These are phyloP conservation scores for Apis dorsata DNA, from an alignment of 1,140 invertebrate genomes.

Conservation along the genomic window DNA sequence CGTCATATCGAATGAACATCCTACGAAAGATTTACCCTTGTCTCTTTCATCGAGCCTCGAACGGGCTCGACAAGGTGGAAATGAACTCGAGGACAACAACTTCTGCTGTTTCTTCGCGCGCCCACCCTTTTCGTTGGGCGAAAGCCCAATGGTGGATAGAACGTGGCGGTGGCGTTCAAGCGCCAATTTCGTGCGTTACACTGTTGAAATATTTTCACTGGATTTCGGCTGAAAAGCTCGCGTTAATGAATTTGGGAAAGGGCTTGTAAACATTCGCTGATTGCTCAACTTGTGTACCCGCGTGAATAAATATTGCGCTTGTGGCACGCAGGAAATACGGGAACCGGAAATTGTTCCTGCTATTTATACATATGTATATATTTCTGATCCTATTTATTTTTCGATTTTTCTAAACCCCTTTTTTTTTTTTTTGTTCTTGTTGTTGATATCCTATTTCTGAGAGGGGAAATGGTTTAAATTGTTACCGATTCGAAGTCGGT, in stretches of 20 bases:
- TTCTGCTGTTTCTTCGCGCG: neutral
- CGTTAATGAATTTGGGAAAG: constrained; percentile 60
- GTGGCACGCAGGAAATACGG: constrained; percentile 35
- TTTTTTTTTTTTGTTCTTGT: too few relatives aligned
- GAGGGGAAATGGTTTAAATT: neutral
- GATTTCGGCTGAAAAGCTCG: constrained; percentile 46
- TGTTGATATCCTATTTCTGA: too few relatives aligned
- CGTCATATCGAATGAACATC: neutral
- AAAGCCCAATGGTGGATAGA: neutral
- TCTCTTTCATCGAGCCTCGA: neutral
- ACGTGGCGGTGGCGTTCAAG: neutral
- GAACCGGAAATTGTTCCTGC: neutral
- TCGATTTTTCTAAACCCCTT: neutral
- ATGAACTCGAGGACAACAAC: too few relatives aligned
- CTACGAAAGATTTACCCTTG: neutral
- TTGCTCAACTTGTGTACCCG: constrained; percentile 50
- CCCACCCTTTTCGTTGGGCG: neutral
- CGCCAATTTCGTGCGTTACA: neutral
- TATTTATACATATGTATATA: too few relatives aligned
- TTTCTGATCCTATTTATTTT: neutral
- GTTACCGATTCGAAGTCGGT: neutral
- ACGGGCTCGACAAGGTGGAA: neutral
- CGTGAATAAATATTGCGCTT: constrained; percentile 48
- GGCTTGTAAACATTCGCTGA: constrained; percentile 58
- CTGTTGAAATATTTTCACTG: constrained; percentile 27